These are phyloP conservation scores for Nemoura dubitans DNA, from an alignment of 2,888 invertebrate species.

Conservation along the genomic window DNA sequence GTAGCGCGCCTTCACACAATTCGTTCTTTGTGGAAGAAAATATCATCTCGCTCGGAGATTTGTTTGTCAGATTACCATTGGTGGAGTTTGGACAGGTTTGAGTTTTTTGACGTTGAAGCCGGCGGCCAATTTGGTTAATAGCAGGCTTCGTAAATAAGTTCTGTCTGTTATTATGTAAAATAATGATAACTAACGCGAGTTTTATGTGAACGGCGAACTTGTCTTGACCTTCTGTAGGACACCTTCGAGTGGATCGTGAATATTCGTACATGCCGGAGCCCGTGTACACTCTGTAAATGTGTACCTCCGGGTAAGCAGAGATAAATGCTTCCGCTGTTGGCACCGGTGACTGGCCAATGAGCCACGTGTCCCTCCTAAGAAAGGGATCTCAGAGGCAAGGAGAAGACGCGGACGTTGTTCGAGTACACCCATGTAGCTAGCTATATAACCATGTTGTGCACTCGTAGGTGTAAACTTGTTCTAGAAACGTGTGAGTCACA, in stretches of 20 bases:
- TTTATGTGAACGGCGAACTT: background rate
- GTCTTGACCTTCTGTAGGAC: conserved; percentile 12
- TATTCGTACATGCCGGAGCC: background rate
- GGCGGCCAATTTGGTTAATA: background rate
- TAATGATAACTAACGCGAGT: background rate
- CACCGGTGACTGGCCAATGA: background rate
- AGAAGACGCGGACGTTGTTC: background rate
- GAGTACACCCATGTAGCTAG: background rate
- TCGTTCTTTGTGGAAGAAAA: background rate
- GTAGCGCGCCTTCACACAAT: background rate
- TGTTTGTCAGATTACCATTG: background rate
- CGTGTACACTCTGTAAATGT: background rate
- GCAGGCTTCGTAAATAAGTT: background rate
- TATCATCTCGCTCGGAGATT: background rate
- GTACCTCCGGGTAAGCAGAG: background rate
- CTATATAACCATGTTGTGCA: background rate
- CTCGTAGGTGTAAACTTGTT: background rate
- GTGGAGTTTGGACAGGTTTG: background rate
- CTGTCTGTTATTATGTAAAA: background rate
- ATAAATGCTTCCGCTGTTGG: background rate
- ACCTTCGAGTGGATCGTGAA: background rate
- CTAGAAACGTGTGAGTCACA: background rate
- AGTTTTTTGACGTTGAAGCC: background rate
- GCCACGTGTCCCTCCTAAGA: background rate
- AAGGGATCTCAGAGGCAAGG: background rate